Evolutionary conservation across 1,140 invertebrate species (phyloP).

Genomic region (Sinonovacula constricta): DNA sequence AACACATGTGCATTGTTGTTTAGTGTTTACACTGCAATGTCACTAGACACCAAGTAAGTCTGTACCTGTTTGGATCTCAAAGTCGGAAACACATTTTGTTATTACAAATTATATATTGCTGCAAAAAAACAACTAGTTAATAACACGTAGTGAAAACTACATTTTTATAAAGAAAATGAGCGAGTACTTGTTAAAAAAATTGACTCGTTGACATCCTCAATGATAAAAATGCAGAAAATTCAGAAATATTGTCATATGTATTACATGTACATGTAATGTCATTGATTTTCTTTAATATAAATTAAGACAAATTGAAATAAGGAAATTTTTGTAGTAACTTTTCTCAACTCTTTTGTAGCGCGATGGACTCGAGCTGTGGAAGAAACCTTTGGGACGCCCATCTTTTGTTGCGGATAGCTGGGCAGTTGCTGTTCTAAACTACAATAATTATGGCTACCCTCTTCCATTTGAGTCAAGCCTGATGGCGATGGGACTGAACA

Average conservation of each 20-base stretch:
- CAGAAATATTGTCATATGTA: not conserved
- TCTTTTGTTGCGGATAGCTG: conserved; percentile 51
- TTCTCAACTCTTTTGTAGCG: not conserved
- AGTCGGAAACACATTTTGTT: no score
- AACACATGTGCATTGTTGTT: no score
- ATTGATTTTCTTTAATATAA: no score
- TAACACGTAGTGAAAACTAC: no score
- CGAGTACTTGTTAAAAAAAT: not conserved
- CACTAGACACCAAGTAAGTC: no score
- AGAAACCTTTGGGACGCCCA: conserved; percentile 56
- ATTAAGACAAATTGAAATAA: not conserved
- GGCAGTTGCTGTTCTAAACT: conserved; percentile 67
- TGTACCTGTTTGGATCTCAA: no score
- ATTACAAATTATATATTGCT: no score
- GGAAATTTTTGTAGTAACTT: not conserved
- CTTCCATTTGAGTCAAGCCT: conserved; percentile 78
- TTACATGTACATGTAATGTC: not conserved
- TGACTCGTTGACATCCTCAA: no score
- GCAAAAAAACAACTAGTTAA: no score
- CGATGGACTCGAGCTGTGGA: conserved; percentile 61
- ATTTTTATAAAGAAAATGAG: no score
- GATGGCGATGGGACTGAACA: conserved; percentile 88
- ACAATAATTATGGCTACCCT: conserved; percentile 58
- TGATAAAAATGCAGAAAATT: not conserved
- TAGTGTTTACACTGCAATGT: no score